Base-by-base conservation (phyloP, 2,888 invertebrate genomes). In the Calliopum simillimum region DNA sequence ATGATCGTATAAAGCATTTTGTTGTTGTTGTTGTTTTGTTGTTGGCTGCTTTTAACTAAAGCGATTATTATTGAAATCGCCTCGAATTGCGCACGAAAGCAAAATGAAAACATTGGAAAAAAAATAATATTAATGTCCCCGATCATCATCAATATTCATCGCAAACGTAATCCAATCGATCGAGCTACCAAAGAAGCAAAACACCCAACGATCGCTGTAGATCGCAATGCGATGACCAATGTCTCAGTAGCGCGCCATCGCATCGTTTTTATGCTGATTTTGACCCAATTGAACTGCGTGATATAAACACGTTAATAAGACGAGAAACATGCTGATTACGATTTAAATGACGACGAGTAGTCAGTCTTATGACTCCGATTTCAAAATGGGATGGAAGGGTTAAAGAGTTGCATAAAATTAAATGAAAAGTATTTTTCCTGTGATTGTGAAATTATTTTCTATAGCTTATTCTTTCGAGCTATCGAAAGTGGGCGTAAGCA, bases 201-300 rank as follows among this genome's bases (percentile, higher is more conserved):
- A 33, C 8, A 33, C 3, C 5, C 25, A 33, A 33, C 33, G 33
- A 33, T 33, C 33, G 33, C 8, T 33, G 33, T 66, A 66, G 46
- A 66, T 66, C 47, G 66, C 56, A 44, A 19, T 25, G n/a, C 66
- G 46, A 51, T 53, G 53, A 58, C 56, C 44, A 46, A 53, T 64
- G 64, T 41, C 43, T 53, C 58, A 44, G 66, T 25, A 33, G 56
- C 56, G 12, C 33, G 23, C 43, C 21, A 13, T 67, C 46, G 69
- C 69, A 69, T 56, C 55, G 53, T 33, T n/a, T 69, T 69, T 69
- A 69, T 69, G 69, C 63, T 69, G 69, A 69, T 69, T 69, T 69
- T 62, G 69, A 69, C 69, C 69, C 55, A 69, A 43, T 69, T 69
- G 69, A 69, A 69, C 69, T 62, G n/a, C 44, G 41, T 49, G 43